Percentiles rank a stretch among this genome's conserved stretches.
phyloP scores from a whole-genome alignment of 2,113 vertebrate species.

The Dascyllus trimaculatus region DNA sequence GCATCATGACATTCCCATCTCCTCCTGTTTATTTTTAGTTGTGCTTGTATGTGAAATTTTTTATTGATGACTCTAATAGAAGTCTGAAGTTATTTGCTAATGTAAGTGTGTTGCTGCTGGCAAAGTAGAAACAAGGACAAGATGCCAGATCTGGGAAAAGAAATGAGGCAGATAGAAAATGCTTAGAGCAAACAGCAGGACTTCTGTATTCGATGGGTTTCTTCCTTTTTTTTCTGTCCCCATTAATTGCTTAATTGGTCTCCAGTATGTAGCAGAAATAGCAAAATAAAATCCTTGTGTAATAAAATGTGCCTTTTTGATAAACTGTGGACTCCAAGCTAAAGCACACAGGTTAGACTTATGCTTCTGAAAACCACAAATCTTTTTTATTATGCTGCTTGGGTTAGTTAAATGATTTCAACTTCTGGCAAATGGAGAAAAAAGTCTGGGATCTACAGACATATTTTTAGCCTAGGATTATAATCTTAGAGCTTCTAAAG shows the following conservation, averaged over 20 bases:
- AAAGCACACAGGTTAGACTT: slow-evolving; percentile 1
- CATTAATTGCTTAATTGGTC: slow-evolving; percentile 46
- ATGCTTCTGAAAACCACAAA: slow-evolving; percentile 22
- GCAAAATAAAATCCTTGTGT: slow-evolving; percentile 1
- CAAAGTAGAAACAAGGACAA: slow-evolving; percentile 50
- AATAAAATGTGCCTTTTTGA: slow-evolving; percentile 14
- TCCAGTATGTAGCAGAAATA: slow-evolving; percentile 11
- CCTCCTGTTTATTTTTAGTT: slow-evolving; percentile 71
- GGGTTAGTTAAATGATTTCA: not conserved
- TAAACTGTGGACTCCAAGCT: slow-evolving; percentile 7
- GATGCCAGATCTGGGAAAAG: slow-evolving; percentile 48
- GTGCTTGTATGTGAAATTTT: slow-evolving; percentile 62
- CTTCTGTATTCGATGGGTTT: slow-evolving; percentile 30
- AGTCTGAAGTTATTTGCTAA: slow-evolving; percentile 50
- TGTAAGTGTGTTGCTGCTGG: slow-evolving; percentile 25
- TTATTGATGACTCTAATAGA: slow-evolving; percentile 73
- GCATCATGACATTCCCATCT: slow-evolving; percentile 50
- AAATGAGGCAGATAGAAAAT: slow-evolving; percentile 53
- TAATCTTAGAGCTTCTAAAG: slow-evolving; percentile 10
- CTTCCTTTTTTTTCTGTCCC: slow-evolving; percentile 16
- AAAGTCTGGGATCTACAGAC: not conserved
- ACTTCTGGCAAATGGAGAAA: slow-evolving; percentile 1
- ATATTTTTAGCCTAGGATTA: not conserved
- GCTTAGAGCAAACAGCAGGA: slow-evolving; percentile 41
- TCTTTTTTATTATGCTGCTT: slow-evolving; percentile 7